A percentile compares a stretch with the other conserved stretches of the same genome.
Conservation (phyloP, 1,140 invertebrate genomes). For the Tetramorium alpestre region DNA sequence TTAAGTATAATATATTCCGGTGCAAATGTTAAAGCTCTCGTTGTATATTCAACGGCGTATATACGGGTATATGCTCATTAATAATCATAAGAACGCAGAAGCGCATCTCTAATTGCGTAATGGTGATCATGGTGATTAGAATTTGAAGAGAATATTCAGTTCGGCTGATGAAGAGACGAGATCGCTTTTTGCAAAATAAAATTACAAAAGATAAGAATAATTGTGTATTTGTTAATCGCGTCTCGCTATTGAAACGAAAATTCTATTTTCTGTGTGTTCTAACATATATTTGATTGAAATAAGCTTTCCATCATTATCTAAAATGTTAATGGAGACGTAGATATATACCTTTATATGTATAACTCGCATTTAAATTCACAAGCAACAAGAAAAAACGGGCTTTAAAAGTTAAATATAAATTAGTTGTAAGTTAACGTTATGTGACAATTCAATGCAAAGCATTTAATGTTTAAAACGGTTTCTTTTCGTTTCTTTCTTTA, state of each 20-base stretch:
- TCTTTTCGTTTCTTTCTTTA: background rate
- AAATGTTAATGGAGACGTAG: background rate
- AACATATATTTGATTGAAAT: background rate
- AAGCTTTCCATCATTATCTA: conserved; percentile 5
- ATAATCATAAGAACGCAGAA: conserved; percentile 30
- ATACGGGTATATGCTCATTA: conserved; percentile 35
- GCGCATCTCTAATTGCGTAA: conserved; percentile 36
- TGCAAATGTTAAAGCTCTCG: conserved; percentile 46
- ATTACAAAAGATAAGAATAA: background rate
- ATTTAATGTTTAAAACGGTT: background rate
- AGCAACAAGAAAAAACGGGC: too few species aligned
- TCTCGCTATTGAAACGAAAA: background rate
- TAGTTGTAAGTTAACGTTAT: too few species aligned
- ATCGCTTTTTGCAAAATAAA: background rate
- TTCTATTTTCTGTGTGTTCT: background rate
- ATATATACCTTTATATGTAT: background rate
- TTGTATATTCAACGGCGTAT: conserved; percentile 49
- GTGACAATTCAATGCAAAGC: background rate
- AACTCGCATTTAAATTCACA: background rate
- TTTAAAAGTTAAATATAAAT: too few species aligned
- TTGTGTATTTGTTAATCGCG: background rate
- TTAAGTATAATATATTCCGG: conserved; percentile 54
- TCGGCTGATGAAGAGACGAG: background rate
- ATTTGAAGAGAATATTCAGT: conserved; percentile 30
- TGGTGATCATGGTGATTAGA: conserved; percentile 11